Evolutionary conservation across 37 sponge, comb jelly and placozoan genomes (phyloP), one percentile per base, ranked within the genome.

Genomic region (Trichoplax adhaerens): DNA sequence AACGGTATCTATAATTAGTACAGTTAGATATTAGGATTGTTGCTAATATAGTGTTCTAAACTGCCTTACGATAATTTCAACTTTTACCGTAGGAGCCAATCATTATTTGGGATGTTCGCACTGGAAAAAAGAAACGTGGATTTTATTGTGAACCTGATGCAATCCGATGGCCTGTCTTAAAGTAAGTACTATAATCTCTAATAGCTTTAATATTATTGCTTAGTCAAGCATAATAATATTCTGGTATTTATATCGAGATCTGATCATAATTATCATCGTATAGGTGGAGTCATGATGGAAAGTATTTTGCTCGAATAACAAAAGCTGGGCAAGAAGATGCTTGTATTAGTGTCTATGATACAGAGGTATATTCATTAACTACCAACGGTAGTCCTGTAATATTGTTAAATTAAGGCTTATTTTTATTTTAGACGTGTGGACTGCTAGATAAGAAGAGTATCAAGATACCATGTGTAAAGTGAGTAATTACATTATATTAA

Each of bases 91-190:
- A 29, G 29, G 29, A 29, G 29, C 29, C 79, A 65, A 76, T 89
- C 61, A 79, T 94, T 10, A 75, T 94, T 12, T 89, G 91, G 91
- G 95, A 94, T 58, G 77, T 81, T 52, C 62, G 75, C 54, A 86
- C 88, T 48, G 91, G 88, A 0, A 58, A 53, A 0, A 81, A 77
- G 72, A 86, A 80, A 68, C 84, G 91, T 55, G 80, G 80, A 46
- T 94, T 94, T 57, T 55, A n/a, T n/a, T 48, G 73, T 7, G 80
- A 29, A 29, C 29, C 80, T 5, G 65, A 79, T 0, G 77, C 78
- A 0, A 80, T 72, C 48, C 85, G 89, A 52, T 97, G 99, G 99
- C 99, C 99, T 4, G 72, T 93, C 49, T 74, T 98, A 65, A 93
- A 96, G 92, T 96, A 64, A 81, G 75, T 62, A 6, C 60, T 69